These are phyloP conservation scores for Trichoplusia ni DNA, from an alignment of 1,140 invertebrate genomes.

Conservation along the genomic window DNA sequence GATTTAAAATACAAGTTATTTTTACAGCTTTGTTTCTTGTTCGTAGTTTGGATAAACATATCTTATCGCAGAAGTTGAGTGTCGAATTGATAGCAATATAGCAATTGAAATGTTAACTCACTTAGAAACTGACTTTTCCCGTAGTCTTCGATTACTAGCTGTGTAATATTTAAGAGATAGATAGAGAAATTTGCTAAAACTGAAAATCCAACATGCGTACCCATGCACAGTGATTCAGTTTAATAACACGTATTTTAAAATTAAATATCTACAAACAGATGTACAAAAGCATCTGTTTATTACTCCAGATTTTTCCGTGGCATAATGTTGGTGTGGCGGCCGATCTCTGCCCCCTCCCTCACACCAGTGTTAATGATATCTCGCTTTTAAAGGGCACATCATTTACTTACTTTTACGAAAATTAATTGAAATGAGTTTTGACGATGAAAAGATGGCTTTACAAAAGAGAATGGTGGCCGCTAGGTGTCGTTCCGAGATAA, in stretches of 20 bases:
- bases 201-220: too few relatives aligned
- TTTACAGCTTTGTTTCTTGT: not conserved
- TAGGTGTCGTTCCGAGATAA: conserved; percentile 78
- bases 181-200: too few relatives aligned
- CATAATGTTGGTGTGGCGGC: conserved; percentile 25
- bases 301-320: conserved; percentile 11
- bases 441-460: conserved; percentile 77
- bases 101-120: too few relatives aligned
- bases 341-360: conserved; percentile 17
- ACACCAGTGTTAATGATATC: conserved; percentile 76
- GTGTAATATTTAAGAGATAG: too few relatives aligned
- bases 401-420: conserved; percentile 80
- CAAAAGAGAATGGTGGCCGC: conserved; percentile 69
- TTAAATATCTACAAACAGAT: too few relatives aligned
- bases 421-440: conserved; percentile 81
- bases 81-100: too few relatives aligned
- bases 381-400: conserved; percentile 77
- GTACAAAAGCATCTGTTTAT: too few relatives aligned
- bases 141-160: too few relatives aligned
- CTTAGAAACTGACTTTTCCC: too few relatives aligned
- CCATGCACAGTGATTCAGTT: too few relatives aligned
- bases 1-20: not conserved
- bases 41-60: not conserved
- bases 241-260: too few relatives aligned
- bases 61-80: too few relatives aligned